These are phyloP conservation scores for Sinodicranocentrus sp. DNA, from an alignment of 2,888 invertebrate species.

Conservation along the genomic window DNA sequence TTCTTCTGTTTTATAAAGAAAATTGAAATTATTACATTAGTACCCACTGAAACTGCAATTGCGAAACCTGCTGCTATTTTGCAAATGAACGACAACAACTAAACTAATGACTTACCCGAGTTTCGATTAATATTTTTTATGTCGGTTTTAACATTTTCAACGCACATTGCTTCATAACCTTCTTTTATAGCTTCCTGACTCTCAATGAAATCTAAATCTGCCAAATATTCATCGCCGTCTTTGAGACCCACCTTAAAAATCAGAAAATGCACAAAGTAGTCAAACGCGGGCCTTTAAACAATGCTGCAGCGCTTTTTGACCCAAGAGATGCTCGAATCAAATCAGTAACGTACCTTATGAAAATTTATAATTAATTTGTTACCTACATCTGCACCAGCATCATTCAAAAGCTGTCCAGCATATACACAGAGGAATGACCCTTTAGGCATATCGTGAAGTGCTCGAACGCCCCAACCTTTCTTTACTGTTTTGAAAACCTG, in stretches of 20 bases:
- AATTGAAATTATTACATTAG: too few relatives aligned
- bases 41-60: too few relatives aligned
- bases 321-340: background rate
- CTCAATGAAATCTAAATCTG: slow-evolving; percentile 98
- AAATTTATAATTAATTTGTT: background rate
- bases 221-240: slow-evolving; percentile 97
- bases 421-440: slow-evolving; percentile 98
- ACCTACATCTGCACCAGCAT: slow-evolving; percentile 84
- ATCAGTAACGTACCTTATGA: too few relatives aligned
- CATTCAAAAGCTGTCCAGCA: slow-evolving; percentile 94
- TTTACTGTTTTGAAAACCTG: slow-evolving; percentile 96
- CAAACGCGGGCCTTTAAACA: too few relatives aligned
- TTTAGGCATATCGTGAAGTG: slow-evolving; percentile 94
- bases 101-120: too few relatives aligned
- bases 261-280: background rate
- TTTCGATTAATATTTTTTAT: too few relatives aligned
- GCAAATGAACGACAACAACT: too few relatives aligned
- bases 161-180: slow-evolving; percentile 27
- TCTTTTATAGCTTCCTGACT: slow-evolving; percentile 85
- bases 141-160: slow-evolving; percentile 56
- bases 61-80: too few relatives aligned
- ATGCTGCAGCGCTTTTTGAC: too few relatives aligned
- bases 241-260: slow-evolving; percentile 84
- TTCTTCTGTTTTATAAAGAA: too few relatives aligned
- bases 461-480: slow-evolving; percentile 96